Base-by-base conservation (phyloP, 2,888 invertebrate genomes). In the Thymelicus acteon region DNA sequence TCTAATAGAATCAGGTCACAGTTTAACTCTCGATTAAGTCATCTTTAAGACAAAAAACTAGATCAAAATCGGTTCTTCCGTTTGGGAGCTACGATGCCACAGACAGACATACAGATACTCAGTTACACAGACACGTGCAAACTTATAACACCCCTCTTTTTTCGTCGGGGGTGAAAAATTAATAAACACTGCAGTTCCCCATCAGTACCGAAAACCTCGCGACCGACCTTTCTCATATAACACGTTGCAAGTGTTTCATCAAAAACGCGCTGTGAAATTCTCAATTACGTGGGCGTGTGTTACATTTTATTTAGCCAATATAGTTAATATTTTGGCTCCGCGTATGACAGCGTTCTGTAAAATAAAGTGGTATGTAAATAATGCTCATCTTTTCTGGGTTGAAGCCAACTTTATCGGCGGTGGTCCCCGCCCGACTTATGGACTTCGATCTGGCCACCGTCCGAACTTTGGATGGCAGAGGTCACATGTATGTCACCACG, bases 301-400 rank as follows among this genome's bases (percentile, higher is more conserved):
- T 44, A 40, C 15, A 24, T 40, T 24, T 40, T 24, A 37, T 69
- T 37, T n/a, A 54, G 57, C 39, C 39, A 10, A 44, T 39, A 58
- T 48, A 64, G 63, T 64, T 52, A 64, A 57, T 64, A 58, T 70
- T 64, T 69, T 70, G 70, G 70, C 70, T 69, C 57, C 48, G 69
- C n/a, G 48, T 40, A 64, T 64, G 69, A 63, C 63, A 49, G 58
- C 69, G 19, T 69, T 69, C 54, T 49, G 63, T 69, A 69, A 63
- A 63, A 69, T 69, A 69, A 69, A 63, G 69, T 69, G 69, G 63
- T 60, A 70, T 60, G 70, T 70, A 70, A 70, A 70, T 70, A 70
- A 60, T 64, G 49, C 64, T 70, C 70, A 64, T 70, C 70, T 70
- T 69, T 64, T 64, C 70, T 70, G 70, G 70, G 70, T 60, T 60